Evolutionary conservation across 2,113 vertebrate species (phyloP).

Genomic region (Diglossa brunneiventris): DNA sequence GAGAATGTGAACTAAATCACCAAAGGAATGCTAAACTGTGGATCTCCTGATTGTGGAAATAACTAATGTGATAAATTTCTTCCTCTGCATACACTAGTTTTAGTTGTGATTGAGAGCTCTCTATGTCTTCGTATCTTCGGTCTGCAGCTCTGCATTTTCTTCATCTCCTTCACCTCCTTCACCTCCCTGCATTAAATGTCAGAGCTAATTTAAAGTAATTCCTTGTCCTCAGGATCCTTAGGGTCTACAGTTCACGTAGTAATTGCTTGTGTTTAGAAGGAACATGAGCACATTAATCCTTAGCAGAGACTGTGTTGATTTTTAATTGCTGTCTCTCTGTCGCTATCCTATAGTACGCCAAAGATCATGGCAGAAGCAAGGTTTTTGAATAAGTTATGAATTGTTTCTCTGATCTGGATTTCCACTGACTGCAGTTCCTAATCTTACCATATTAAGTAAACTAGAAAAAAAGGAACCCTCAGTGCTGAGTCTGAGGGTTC

Average conservation of each 20-base stretch:
- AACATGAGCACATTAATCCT: background rate
- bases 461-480: background rate
- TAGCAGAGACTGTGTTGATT: background rate
- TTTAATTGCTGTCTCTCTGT: background rate
- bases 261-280: constrained; percentile 7
- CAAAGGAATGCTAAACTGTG: background rate
- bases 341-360: background rate
- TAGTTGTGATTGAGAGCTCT: background rate
- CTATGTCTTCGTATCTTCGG: background rate
- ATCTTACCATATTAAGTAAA: background rate
- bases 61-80: background rate
- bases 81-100: background rate
- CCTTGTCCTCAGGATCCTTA: background rate
- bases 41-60: background rate
- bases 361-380: background rate
- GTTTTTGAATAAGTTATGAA: background rate
- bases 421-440: background rate
- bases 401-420: background rate
- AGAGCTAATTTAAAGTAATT: background rate
- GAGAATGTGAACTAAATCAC: background rate
- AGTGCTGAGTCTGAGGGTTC: background rate
- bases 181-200: background rate
- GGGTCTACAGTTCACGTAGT: background rate
- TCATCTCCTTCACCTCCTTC: background rate
- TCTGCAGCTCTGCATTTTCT: background rate